Base-by-base conservation (phyloP, 2,113 vertebrate genomes). In the Podilymbus podiceps region DNA sequence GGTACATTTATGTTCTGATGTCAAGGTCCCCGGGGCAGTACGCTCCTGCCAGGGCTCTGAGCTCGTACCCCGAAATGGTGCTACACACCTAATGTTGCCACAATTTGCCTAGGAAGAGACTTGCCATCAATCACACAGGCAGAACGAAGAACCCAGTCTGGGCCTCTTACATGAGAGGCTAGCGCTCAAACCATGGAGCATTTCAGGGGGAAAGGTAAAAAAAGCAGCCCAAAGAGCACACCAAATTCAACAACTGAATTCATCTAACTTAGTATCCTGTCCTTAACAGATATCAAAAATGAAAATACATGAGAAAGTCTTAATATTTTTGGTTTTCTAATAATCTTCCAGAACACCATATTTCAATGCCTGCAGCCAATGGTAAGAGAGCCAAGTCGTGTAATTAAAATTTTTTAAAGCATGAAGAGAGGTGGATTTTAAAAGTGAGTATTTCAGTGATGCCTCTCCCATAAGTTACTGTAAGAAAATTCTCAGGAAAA, bases 1-100 rank as follows among this genome's bases (percentile, higher is more conserved):
- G 0, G 0, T 3, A 28, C 13, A 20, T 4, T 1, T 0, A 0
- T 28, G 17, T 44, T 67, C 27, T 46, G 38, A 78, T 17, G 56
- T 68, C 22, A 38, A 3, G 52, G 31, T 16, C 46, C 7, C 27
- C 6, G 1, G 6, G 25, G 21, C 14, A 27, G 24, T 3, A 13
- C 1, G 18, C 8, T 84, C 15, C 74, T 50, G 42, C 19, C 22
- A 31, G 9, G 18, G 28, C 28, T 80, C 50, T 44, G 12, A 77
- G 68, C 9, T 28, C 33, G 24, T 1, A 30, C 5, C 35, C 49
- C 42, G 15, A 4, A 5, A 4, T 1, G 22, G 28, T 23, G 42
- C 47, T 62, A 22, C 0, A 2, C 28, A 64, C 3, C 8, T 4
- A 12, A 40, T 55, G 71, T 5, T 50, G 40, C 35, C 83, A 40